A percentile compares a stretch with the other conserved stretches of the same genome.
Conservation (phyloP, 2,797 vertebrate genomes). For the Halcyon smyrnensis region DNA sequence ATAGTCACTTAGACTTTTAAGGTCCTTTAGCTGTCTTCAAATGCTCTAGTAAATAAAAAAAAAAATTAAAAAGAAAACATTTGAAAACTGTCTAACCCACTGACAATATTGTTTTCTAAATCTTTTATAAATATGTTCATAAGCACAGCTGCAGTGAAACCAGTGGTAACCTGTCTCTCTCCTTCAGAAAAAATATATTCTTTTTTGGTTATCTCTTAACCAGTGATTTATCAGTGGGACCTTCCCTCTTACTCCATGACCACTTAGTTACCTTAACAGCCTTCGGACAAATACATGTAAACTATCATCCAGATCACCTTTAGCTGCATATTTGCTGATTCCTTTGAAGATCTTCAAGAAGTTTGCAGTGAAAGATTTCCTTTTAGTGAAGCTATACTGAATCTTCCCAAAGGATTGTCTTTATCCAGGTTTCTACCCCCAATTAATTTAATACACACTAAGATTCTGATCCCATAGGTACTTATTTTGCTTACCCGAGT, state of each 20-base stretch:
- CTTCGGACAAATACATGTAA: not conserved
- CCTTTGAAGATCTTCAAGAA: not conserved
- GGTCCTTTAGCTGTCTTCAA: not conserved
- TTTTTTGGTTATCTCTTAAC: not conserved
- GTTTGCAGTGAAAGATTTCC: not conserved
- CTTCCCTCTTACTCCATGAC: not conserved
- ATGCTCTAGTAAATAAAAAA: not conserved
- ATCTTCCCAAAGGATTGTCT: not conserved
- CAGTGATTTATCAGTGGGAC: rapidly evolving
- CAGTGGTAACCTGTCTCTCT: not conserved
- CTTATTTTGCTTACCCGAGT: not conserved
- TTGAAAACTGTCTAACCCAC: not conserved
- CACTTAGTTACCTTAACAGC: not conserved
- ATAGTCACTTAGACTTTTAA: not conserved
- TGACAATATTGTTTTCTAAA: not conserved
- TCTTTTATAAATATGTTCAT: not conserved
- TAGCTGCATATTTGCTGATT: not conserved
- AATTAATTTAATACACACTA: not conserved
- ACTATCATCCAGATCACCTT: not conserved
- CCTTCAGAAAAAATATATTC: not conserved
- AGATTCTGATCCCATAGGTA: not conserved
- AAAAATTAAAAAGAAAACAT: too few relatives aligned
- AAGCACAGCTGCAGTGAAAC: not conserved
- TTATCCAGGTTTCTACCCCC: not conserved
- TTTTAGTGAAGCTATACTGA: not conserved